These are phyloP conservation scores for Baronia brevicornis DNA, from an alignment of 2,888 invertebrate species.

Conservation along the genomic window DNA sequence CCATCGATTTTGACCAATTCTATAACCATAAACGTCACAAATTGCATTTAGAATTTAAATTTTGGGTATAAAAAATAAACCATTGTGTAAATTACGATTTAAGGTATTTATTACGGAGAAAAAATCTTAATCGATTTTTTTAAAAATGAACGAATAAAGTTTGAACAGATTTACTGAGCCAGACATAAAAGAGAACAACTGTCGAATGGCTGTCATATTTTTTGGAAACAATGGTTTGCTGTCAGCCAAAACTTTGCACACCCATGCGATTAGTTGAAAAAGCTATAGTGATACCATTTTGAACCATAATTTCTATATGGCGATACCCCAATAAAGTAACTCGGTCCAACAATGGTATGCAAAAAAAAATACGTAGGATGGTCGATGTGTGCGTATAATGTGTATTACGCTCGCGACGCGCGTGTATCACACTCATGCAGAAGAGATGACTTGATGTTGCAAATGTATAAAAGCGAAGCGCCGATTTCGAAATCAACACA, in stretches of 20 bases:
- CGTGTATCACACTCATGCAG: constrained; percentile 39
- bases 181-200: not conserved
- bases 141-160: no score
- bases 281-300: constrained; percentile 30
- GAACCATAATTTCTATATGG: constrained; percentile 38
- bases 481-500: constrained; percentile 72
- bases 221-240: constrained; percentile 21
- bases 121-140: no score
- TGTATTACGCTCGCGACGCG: constrained; percentile 29
- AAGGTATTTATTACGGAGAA: no score
- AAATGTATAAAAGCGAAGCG: constrained; percentile 70
- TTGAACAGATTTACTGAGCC: not conserved
- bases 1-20: no score
- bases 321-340: constrained; percentile 55
- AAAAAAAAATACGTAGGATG: constrained; percentile 51
- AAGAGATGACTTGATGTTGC: constrained; percentile 65
- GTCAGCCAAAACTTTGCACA: constrained; percentile 26
- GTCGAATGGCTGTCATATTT: constrained; percentile 8
- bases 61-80: no score
- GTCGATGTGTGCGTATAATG: constrained; percentile 34
- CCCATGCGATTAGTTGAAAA: constrained; percentile 28
- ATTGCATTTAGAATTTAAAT: no score
- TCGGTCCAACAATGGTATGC: constrained; percentile 48
- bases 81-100: no score
- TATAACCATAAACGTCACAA: no score